Percentiles rank a stretch among this genome's conserved stretches.
phyloP scores from a whole-genome alignment of 2,797 vertebrate genomes.

The Acipenser oxyrinchus region DNA sequence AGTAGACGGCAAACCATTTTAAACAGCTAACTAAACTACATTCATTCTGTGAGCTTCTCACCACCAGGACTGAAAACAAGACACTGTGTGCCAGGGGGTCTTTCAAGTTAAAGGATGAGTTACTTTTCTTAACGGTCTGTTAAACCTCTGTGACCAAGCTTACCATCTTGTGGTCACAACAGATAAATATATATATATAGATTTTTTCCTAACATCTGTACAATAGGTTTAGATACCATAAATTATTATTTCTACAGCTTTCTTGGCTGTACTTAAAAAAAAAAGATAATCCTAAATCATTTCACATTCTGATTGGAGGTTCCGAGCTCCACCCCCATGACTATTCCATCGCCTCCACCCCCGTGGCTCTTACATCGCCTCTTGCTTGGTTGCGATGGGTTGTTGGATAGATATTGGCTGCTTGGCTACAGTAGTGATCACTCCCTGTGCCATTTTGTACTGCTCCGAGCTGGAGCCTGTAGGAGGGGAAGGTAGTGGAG shows the following conservation, averaged over 20 bases:
- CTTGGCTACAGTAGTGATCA: conserved; percentile 83
- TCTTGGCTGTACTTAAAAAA: background rate
- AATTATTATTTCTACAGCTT: background rate
- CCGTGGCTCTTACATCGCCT: conserved; percentile 70
- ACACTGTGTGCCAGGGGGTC: too few species aligned
- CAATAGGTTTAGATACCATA: background rate
- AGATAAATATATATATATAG: conserved; percentile 3
- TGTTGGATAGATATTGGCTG: conserved; percentile 83
- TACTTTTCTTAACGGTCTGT: too few species aligned
- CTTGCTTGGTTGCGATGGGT: conserved; percentile 90
- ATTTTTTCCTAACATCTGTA: conserved; percentile 1
- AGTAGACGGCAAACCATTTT: too few species aligned
- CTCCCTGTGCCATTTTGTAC: conserved; percentile 88
- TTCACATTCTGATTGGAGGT: too few species aligned
- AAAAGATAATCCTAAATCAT: background rate
- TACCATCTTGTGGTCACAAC: background rate
- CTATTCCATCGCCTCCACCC: background rate
- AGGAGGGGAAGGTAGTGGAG: conserved; percentile 90
- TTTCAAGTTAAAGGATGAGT: too few species aligned
- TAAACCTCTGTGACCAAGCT: too few species aligned
- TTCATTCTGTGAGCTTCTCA: too few species aligned
- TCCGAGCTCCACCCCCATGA: too few species aligned
- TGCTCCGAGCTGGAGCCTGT: conserved; percentile 85
- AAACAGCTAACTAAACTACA: too few species aligned
- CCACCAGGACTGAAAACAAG: too few species aligned